Conservation (phyloP, 2,113 vertebrate genomes). For the Hydrochoerus hydrochaeris region DNA sequence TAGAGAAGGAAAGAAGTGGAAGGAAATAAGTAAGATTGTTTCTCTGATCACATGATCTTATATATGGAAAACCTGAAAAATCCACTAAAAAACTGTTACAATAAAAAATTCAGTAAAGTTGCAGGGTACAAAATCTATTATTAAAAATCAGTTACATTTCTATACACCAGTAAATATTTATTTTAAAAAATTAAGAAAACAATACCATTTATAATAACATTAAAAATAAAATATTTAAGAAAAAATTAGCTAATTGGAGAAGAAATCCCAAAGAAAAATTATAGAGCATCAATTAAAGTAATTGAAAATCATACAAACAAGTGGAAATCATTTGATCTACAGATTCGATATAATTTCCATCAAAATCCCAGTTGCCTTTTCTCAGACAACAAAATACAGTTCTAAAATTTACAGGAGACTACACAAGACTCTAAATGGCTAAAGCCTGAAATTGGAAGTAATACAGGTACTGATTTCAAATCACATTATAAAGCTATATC, state of each 20-base stretch:
- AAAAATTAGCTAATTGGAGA: background rate
- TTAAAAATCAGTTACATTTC: background rate
- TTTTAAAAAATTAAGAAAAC: background rate
- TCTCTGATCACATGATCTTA: background rate
- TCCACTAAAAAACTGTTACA: background rate
- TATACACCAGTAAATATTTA: background rate
- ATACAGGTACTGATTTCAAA: background rate
- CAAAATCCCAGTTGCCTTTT: background rate
- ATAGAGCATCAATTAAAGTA: background rate
- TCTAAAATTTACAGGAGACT: background rate
- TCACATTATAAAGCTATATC: background rate
- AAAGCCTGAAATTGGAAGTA: background rate
- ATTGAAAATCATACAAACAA: background rate
- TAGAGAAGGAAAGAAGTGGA: background rate
- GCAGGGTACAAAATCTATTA: background rate
- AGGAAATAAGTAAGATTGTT: background rate
- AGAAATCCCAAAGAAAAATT: background rate
- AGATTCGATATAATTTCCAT: background rate
- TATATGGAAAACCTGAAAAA: background rate
- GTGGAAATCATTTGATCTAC: background rate
- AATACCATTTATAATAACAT: background rate
- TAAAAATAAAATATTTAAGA: background rate
- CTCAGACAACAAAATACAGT: background rate
- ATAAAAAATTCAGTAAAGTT: background rate
- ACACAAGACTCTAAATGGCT: background rate